Evolutionary conservation across 2,113 vertebrate genomes (phyloP).

Genomic region (Catharus minimus): DNA sequence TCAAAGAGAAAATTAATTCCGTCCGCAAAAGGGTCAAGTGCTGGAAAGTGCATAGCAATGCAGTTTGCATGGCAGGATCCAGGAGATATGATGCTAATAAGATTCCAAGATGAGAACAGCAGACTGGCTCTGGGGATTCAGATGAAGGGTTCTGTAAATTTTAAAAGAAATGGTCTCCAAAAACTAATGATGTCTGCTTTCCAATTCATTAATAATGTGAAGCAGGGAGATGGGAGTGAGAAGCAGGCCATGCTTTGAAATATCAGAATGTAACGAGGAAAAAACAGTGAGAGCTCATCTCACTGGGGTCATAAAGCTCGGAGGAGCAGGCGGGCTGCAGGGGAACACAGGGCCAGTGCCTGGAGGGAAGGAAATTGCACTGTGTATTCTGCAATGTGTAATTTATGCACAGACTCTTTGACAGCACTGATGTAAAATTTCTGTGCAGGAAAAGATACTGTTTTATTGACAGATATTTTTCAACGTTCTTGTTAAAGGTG

Average conservation of each 20-base stretch:
- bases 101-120: constrained; percentile 89
- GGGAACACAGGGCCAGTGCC: constrained; percentile 49
- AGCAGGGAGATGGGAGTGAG: constrained; percentile 76
- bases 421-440: constrained; percentile 44
- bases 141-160: constrained; percentile 91
- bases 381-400: constrained; percentile 10
- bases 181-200: constrained; percentile 91
- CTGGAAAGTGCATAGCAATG: constrained; percentile 92
- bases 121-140: constrained; percentile 85
- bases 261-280: constrained; percentile 77
- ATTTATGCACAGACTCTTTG: constrained; percentile 70
- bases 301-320: constrained; percentile 72
- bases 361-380: constrained; percentile 63
- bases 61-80: constrained; percentile 87
- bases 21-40: constrained; percentile 90
- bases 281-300: constrained; percentile 73
- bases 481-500: constrained; percentile 63
- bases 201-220: constrained; percentile 92
- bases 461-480: constrained; percentile 66
- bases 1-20: constrained; percentile 90
- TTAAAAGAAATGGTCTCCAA: constrained; percentile 90
- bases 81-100: constrained; percentile 91
- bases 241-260: constrained; percentile 80
- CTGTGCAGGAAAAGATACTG: constrained; percentile 34
- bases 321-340: constrained; percentile 61